These are phyloP conservation scores for Cancer borealis DNA, from an alignment of 2,888 invertebrate genomes.

Conservation along the genomic window DNA sequence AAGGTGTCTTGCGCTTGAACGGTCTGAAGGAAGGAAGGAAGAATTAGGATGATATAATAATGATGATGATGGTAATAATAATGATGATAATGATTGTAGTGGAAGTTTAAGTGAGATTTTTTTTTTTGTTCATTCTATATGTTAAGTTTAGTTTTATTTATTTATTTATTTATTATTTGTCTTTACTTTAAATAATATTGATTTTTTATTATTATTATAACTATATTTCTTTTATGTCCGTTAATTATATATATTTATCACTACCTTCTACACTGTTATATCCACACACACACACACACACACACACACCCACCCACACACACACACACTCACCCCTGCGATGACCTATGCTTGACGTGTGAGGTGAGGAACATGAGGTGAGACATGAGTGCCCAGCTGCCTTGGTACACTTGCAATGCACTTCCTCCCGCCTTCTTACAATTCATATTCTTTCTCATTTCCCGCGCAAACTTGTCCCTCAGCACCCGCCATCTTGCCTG, in stretches of 20 bases:
- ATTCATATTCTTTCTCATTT: constrained; percentile 67
- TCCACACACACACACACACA: too few relatives aligned
- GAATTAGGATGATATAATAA: background rate
- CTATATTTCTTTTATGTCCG: too few relatives aligned
- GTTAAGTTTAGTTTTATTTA: too few relatives aligned
- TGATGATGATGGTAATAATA: too few relatives aligned
- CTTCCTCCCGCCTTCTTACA: constrained; percentile 54
- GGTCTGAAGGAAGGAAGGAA: background rate
- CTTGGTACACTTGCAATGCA: constrained; percentile 65
- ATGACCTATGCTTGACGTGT: constrained; percentile 62
- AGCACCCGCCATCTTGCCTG: constrained; percentile 64
- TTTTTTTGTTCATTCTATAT: too few relatives aligned
- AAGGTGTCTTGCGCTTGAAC: background rate
- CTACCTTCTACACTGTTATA: too few relatives aligned
- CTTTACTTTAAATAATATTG: too few relatives aligned
- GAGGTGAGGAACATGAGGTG: constrained; percentile 71
- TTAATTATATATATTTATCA: too few relatives aligned
- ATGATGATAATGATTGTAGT: too few relatives aligned
- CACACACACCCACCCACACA: background rate
- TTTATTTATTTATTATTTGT: too few relatives aligned
- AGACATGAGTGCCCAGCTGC: constrained; percentile 70
- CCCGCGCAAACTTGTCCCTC: constrained; percentile 67
- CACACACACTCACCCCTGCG: constrained; percentile 35
- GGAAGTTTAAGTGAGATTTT: too few relatives aligned
- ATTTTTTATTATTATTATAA: too few relatives aligned